These are phyloP conservation scores for Melipona quadrifasciata DNA, from an alignment of 1,140 invertebrate species.

Conservation along the genomic window DNA sequence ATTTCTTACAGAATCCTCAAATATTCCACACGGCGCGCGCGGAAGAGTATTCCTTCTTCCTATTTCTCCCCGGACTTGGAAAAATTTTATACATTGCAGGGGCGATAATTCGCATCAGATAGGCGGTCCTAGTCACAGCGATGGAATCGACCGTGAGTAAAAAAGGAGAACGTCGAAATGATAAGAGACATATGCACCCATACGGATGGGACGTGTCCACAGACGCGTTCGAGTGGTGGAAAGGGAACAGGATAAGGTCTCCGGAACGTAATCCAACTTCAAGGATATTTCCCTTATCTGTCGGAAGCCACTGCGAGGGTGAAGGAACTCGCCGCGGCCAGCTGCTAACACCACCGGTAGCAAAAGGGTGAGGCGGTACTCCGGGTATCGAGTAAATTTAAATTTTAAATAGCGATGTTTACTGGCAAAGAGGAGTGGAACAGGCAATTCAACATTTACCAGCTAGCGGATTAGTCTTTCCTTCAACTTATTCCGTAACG, in stretches of 20 bases:
- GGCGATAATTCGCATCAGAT: constrained; percentile 1
- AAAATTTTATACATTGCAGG: not conserved
- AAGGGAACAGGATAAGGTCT: constrained; percentile 51
- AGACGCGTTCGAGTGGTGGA: constrained; percentile 9
- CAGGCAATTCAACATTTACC: constrained; percentile 61
- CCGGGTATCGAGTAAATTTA: constrained; percentile 66
- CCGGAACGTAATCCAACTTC: constrained; percentile 58
- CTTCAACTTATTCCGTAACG: constrained; percentile 28
- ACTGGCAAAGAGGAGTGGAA: constrained; percentile 17
- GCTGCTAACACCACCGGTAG: constrained; percentile 9
- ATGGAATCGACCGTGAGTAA: not conserved
- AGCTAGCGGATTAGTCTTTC: constrained; percentile 61
- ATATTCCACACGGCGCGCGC: not conserved
- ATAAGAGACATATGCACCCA: constrained; percentile 35
- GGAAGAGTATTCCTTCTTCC: too few species aligned
- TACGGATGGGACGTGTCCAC: constrained; percentile 34
- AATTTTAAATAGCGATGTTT: constrained; percentile 70
- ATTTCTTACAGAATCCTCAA: not conserved
- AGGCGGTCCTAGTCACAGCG: not conserved
- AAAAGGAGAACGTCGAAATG: constrained; percentile 16
- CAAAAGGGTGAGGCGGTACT: constrained; percentile 35
- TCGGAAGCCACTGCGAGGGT: constrained; percentile 44
- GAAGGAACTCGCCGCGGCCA: constrained; percentile 37
- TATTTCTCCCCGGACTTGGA: not conserved
- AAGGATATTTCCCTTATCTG: constrained; percentile 62